Evolutionary conservation across 2,888 invertebrate species (phyloP).

Genomic region (Erebia aethiops): DNA sequence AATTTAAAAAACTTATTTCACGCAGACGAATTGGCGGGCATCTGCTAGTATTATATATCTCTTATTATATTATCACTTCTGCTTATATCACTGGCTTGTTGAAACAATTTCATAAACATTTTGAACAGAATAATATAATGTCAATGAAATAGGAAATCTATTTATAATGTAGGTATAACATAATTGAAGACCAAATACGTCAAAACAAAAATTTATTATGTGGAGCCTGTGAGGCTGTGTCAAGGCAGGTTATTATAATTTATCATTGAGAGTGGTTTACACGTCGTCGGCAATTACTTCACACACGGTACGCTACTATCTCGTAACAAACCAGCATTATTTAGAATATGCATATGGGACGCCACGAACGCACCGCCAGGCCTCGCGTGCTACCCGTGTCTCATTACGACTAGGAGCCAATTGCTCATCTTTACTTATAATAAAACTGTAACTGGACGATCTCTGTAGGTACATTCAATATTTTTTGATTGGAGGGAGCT

Average conservation of each 20-base stretch:
- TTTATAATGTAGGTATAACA: neutral
- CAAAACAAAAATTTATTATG: neutral
- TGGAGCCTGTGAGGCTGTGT: conserved; percentile 7
- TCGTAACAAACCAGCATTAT: conserved; percentile 28
- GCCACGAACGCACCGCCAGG: conserved; percentile 1
- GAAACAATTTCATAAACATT: no score
- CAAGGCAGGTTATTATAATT: conserved; percentile 18
- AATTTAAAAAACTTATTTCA: no score
- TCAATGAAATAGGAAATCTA: no score
- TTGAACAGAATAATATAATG: no score
- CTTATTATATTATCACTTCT: no score
- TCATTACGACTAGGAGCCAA: neutral
- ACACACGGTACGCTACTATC: conserved; percentile 25
- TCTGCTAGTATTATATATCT: no score
- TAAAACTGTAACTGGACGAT: no score
- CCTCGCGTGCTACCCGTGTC: conserved; percentile 5
- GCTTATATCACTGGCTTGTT: no score
- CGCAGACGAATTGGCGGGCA: no score
- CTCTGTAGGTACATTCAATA: no score
- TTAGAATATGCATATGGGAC: conserved; percentile 22
- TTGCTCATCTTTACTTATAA: neutral
- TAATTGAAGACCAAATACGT: neutral
- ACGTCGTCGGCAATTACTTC: conserved; percentile 26
- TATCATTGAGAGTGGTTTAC: conserved; percentile 22
- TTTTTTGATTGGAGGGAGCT: no score